Base-by-base conservation (phyloP, 2,797 vertebrate species). In the Chaetodon trifasciatus region DNA sequence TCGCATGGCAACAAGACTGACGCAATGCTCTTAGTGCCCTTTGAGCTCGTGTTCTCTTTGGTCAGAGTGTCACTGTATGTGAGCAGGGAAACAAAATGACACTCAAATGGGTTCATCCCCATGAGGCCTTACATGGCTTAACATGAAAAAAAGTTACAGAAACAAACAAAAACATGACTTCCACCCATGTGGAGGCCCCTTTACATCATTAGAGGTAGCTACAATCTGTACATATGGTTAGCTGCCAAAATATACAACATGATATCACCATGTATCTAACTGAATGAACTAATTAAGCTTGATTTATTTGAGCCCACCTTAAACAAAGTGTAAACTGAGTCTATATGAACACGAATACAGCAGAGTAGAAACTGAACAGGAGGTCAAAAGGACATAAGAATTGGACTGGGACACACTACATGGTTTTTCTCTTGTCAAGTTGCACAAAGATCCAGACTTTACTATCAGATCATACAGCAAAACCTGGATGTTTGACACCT, bases 1-100 rank as follows among this genome's bases (percentile, higher is more conserved):
- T 72, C 58, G 82, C 79, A 73, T 68, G 66, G 70, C 63, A 75
- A 86, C 74, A 62, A 35, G 8, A 53, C 47, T 64, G 52, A 77
- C 42, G 58, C 21, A 53, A 46, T 11, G 6, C 53, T 74, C 9
- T 23, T 40, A 16, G 62, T 73, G 65, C 39, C 70, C 73, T 82
- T 83, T 81, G 35, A 70, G 50, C 56, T 75, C 15, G 16, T 56
- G 24, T 32, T 68, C 42, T 49, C 4, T 65, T 21, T 28, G 73
- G 63, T 76, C 49, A 67, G 44, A 67, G 65, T 21, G 58, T 60
- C 40, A 44, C 15, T 28, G 0, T 46, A n/a, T 19, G 42, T 47
- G 40, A 75, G 47, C 5, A 40, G 24, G 56, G 32, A 75, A 19
- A 56, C 64, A 37, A 42, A 53, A 71, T 24, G 52, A 16, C 42